Evolutionary conservation across 2,113 vertebrate species (phyloP).

Genomic region (Osmerus mordax): DNA sequence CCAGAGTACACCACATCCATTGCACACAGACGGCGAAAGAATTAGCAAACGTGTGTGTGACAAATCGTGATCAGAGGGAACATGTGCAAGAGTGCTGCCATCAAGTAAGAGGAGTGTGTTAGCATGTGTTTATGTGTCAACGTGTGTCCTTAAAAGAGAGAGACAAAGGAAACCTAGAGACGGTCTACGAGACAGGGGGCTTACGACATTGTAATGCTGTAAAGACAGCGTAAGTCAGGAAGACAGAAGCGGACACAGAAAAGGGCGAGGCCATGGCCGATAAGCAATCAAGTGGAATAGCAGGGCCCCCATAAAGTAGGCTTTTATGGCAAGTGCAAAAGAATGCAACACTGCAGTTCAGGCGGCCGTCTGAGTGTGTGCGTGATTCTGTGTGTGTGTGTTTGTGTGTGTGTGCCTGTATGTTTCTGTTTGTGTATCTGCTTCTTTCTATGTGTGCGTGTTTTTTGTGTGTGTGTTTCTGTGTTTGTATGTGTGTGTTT

Average conservation of each 20-base stretch:
- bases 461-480: no score
- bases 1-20: slow-evolving; percentile 29
- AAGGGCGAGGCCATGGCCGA: neutral
- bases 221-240: neutral
- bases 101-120: no score
- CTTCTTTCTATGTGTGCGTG: no score
- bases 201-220: neutral
- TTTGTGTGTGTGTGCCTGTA: no score
- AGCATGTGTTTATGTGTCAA: neutral
- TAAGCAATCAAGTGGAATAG: slow-evolving; percentile 8
- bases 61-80: slow-evolving; percentile 8
- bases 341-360: neutral
- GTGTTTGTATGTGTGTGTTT: no score
- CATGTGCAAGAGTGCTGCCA: no score
- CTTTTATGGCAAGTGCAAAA: neutral
- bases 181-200: neutral
- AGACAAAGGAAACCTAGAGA: neutral
- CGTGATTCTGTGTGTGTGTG: no score
- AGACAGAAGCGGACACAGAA: neutral
- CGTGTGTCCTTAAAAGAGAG: no score
- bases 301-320: slow-evolving; percentile 1
- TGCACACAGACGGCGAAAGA: slow-evolving; percentile 1
- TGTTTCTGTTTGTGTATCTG: no score
- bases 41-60: slow-evolving; percentile 36
- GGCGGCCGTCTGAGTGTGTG: no score